These are phyloP conservation scores for Diogma glabrata DNA, from an alignment of 2,888 invertebrate species.

Conservation along the genomic window DNA sequence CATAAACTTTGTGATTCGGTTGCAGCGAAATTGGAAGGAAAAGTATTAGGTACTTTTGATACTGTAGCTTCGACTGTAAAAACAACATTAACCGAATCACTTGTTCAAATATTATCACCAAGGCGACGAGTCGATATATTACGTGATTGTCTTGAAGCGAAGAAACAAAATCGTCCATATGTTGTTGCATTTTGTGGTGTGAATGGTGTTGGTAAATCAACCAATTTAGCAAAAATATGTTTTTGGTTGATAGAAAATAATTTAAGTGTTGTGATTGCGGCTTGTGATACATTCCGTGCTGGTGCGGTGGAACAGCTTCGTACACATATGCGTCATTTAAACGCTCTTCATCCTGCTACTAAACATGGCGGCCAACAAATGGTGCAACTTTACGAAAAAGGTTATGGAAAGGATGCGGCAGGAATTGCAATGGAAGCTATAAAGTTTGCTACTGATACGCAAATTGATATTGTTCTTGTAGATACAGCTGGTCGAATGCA, in stretches of 20 bases:
- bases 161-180: slow-evolving; percentile 74
- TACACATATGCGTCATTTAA: slow-evolving; percentile 86
- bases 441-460: slow-evolving; percentile 67
- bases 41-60: slow-evolving; percentile 87
- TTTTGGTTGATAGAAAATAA: slow-evolving; percentile 99
- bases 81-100: slow-evolving; percentile 74
- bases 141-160: slow-evolving; percentile 87
- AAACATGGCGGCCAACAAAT: slow-evolving; percentile 58
- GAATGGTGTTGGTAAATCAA: slow-evolving; percentile 98
- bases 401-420: slow-evolving; percentile 96
- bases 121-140: slow-evolving; percentile 91
- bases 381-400: slow-evolving; percentile 96
- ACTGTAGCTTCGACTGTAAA: slow-evolving; percentile 83
- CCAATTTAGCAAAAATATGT: slow-evolving; percentile 97
- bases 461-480: slow-evolving; percentile 85
- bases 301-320: slow-evolving; percentile 97
- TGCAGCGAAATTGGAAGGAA: slow-evolving; percentile 79
- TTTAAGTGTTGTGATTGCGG: slow-evolving; percentile 90
- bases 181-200: slow-evolving; percentile 96
- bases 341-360: slow-evolving; percentile 79
- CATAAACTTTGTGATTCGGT: slow-evolving; percentile 89
- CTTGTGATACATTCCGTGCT: slow-evolving; percentile 98
- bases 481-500: slow-evolving; percentile 99
- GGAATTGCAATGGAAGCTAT: slow-evolving; percentile 98
- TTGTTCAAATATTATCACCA: slow-evolving; percentile 90